Base-by-base conservation (phyloP, 2,797 vertebrate genomes). In the Menidia menidia region DNA sequence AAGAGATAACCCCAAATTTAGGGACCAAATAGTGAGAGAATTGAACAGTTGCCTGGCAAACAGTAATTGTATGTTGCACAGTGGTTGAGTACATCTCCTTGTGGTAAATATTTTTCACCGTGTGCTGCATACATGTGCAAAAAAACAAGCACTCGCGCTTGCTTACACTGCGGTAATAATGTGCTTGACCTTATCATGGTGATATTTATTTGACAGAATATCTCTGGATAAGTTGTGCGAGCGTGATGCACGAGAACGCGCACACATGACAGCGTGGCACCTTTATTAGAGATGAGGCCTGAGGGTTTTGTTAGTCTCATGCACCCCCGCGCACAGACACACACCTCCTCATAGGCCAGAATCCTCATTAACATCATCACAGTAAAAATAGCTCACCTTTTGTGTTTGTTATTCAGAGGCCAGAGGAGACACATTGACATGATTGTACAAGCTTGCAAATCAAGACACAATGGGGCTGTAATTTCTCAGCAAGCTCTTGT, bases 151-250 rank as follows among this genome's bases (percentile, higher is more conserved):
- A 39, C 32, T 14, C 32, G 14, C 13, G 8, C 61, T 55, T 42
- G 47, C 7, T 15, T 3, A 39, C 7, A 45, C 2, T 53, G 19
- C 39, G 57, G 56, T 81, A 86, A 86, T 87, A 70, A 80, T 72
- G 31, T 57, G 60, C 62, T 66, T 91, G 91, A 92, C 86, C 89
- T 92, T 89, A 89, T 91, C 75, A 75, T 60, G 39, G 64, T 78
- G 64, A 64, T 75, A 74, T 82, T 87, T 57, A 69, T 73, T 67
- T 82, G 71, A 51, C 77, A 68, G 74, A 77, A 77, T 78, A 73
- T 85, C 82, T 66, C 62, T 71, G 71, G 61, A 75, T 90, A 77
- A 91, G 90, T 73, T 87, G 77, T 75, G 83, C 64, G 67, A 57
- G 56, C 16, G 6, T 81, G 54, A 83, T 55, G 48, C 64, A 60